Conservation (phyloP, 2,888 invertebrate species). For the Hydrotaea diabolus region DNA sequence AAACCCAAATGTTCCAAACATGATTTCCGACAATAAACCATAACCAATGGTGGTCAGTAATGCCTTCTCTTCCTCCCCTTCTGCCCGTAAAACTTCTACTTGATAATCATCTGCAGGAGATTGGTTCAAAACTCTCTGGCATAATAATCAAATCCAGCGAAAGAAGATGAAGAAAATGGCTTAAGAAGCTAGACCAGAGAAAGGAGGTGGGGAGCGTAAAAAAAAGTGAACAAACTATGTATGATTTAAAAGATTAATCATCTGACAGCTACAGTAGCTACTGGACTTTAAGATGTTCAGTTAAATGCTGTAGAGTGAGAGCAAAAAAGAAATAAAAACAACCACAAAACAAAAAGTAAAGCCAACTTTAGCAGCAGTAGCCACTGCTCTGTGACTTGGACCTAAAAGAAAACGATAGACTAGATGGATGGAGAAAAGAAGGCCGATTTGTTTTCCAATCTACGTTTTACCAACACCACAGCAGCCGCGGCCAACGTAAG, state of each 20-base stretch:
- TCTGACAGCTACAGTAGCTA: constrained; percentile 66
- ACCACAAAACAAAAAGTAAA: background rate
- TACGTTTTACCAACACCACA: background rate
- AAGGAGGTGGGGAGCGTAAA: background rate
- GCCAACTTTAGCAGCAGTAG: background rate
- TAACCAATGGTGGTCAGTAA: background rate
- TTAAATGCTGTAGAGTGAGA: constrained; percentile 28
- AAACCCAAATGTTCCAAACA: background rate
- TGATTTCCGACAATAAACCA: constrained; percentile 1
- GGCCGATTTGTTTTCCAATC: background rate
- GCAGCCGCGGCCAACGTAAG: background rate
- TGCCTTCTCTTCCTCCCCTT: background rate
- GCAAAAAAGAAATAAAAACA: background rate
- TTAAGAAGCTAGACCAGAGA: too few species aligned
- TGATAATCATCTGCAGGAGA: background rate
- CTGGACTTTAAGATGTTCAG: constrained; percentile 54
- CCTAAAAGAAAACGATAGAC: background rate
- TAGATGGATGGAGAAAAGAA: constrained; percentile 7
- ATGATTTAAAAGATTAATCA: constrained; percentile 68
- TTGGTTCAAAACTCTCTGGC: background rate
- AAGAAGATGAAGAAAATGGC: too few species aligned
- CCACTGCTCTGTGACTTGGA: background rate
- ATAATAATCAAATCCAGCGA: too few species aligned
- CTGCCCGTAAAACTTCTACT: background rate
- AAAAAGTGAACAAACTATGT: constrained; percentile 54